Evolutionary conservation across 2,113 vertebrate genomes (phyloP), one percentile per base, ranked within the genome.

Genomic region (Lepus europaeus): DNA sequence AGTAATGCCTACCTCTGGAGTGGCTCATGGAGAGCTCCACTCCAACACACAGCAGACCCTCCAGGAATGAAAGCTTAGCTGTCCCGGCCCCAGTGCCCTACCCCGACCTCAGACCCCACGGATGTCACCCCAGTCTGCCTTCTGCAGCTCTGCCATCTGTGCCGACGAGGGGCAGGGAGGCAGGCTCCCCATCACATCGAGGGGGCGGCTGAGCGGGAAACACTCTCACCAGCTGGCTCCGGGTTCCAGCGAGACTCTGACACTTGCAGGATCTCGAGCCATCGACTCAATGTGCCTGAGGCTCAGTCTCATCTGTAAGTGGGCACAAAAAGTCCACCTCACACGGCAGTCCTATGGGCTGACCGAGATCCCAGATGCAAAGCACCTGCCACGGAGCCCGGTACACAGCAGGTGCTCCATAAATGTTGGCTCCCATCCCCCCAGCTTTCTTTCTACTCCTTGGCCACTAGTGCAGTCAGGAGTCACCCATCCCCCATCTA

Each of bases 391-490:
- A 49, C 53, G 16, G 10, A 22, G 11, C 36, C 39, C 14, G n/a
- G 39, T 20, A 56, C 6, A 2, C 0, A 45, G 27, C n/a, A 39
- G 12, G 3, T 10, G 39, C n/a, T 74, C 9, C 16, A 6, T 74
- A 74, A 82, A 82, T 5, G 4, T 36, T 33, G 10, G n/a, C n/a
- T 69, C 45, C 80, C 51, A 16, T 51, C 29, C 63, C 61, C 87
- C 29, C 69, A 25, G 4, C 49, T 90, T 84, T 33, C 64, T 89
- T 91, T 81, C 51, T 89, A 22, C 25, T 51, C 66, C 87, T 91
- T 14, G 49, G 82, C 27, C 73, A 59, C 20, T 36, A n/a, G 88
- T 36, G 78, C 36, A 70, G 68, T 63, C 36, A 45, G 7, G 49
- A 73, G 10, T 39, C 39, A 31, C 5, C 9, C 25, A 11, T 80